Conservation (phyloP, 1,140 invertebrate species). For the Diorhabda elongata region DNA sequence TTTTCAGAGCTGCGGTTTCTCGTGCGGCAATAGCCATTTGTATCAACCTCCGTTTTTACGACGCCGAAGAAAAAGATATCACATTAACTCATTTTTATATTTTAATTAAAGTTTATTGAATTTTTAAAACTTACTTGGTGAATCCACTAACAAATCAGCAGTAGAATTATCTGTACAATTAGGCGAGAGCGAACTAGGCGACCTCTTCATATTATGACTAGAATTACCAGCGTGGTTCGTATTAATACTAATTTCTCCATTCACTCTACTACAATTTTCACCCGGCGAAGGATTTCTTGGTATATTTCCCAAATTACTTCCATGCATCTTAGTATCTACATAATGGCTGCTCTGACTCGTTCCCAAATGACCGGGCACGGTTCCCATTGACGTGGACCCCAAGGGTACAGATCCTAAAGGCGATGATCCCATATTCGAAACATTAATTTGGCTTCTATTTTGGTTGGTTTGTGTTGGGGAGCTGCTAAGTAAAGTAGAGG, state of each 20-base stretch:
- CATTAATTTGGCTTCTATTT: constrained; percentile 13
- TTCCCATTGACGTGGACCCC: constrained; percentile 13
- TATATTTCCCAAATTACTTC: constrained; percentile 20
- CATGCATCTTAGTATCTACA: constrained; percentile 36
- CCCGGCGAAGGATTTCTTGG: constrained; percentile 46
- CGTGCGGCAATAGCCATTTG: no score
- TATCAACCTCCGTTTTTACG: no score
- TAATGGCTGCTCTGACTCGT: constrained; percentile 38
- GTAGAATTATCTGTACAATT: constrained; percentile 56
- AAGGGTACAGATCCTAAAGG: constrained; percentile 17
- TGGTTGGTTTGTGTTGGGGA: constrained; percentile 32
- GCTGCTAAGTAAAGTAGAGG: constrained; percentile 26
- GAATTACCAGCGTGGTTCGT: constrained; percentile 60
- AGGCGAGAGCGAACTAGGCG: constrained; percentile 57
- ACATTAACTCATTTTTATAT: no score
- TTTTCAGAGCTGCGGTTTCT: no score
- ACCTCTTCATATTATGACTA: constrained; percentile 46
- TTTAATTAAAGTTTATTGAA: no score
- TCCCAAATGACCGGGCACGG: neutral
- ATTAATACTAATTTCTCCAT: constrained; percentile 75
- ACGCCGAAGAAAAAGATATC: no score
- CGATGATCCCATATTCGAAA: constrained; percentile 16
- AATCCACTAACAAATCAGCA: constrained; percentile 71
- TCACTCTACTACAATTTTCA: constrained; percentile 51
- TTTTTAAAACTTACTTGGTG: constrained; percentile 64